Evolutionary conservation across 2,888 invertebrate genomes (phyloP), one percentile per base, ranked within the genome.

Genomic region (Ornithoptera priamus): DNA sequence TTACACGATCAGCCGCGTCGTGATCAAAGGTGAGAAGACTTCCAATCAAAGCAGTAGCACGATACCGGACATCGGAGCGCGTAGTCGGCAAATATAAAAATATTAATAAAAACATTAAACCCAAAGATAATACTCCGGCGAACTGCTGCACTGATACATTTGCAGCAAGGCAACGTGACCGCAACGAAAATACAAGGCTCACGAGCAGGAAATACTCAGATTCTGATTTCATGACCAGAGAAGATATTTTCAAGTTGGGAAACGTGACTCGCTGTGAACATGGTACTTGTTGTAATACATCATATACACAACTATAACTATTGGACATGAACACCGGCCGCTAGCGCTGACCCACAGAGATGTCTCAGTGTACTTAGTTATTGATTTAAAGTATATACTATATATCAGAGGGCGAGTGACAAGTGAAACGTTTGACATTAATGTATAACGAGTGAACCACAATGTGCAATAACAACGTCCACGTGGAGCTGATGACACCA

Each of bases 201-300:
- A 62, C 65, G 6, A 58, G 6, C 10, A 50, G 65, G 39, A 62
- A 57, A 63, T 63, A 67, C 59, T 70, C 70, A 53, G 66, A 59
- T 30, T 59, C 66, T 0, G n/a, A 63, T 22, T 63, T 67, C 18
- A 60, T 70, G 18, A 15, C 12, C 46, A 62, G 58, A 10, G 62
- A 53, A 62, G 70, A 67, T n/a, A 17, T 39, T 24, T 1, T 39
- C n/a, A 67, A 62, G 17, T 15, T 62, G 6, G 62, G 66, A 42
- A 70, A 63, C 22, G 63, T 70, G 53, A 70, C 59, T n/a, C 18
- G 2, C 18, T 5, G n/a, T 56, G n/a, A 56, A 15, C 15, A 46
- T 15, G 12, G 46, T 46, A 15, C 15, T 46, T 46, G 12, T 46
- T 46, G 15, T 46, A 46, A 46, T 15, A 46, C 46, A 46, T 46